Percentiles rank a stretch among this genome's conserved stretches.
phyloP scores from a whole-genome alignment of 1,140 invertebrate genomes.

The Drosophila guanche region DNA sequence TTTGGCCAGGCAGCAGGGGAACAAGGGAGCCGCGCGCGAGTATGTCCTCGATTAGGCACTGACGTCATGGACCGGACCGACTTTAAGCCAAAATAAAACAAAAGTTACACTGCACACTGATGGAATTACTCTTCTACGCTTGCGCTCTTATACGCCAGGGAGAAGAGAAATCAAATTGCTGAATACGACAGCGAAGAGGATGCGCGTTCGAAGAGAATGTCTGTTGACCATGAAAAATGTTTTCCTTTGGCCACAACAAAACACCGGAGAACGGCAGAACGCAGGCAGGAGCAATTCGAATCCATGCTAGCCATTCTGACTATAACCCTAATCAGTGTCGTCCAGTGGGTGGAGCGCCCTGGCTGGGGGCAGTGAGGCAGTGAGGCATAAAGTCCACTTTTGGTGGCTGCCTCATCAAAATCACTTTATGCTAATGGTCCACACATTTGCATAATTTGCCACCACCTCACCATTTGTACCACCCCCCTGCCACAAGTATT shows the following conservation, averaged over 20 bases:
- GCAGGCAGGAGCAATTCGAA: neutral
- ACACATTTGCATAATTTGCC: conserved; percentile 74
- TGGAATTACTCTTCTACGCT: neutral
- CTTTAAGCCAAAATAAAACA: conserved; percentile 3
- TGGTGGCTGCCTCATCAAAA: conserved; percentile 73
- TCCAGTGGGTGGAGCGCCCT: conserved; percentile 15
- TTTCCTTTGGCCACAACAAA: conserved; percentile 21
- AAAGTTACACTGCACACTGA: neutral
- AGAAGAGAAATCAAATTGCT: conserved; percentile 11
- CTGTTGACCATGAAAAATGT: conserved; percentile 44
- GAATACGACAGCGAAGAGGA: conserved; percentile 3
- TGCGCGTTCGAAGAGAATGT: conserved; percentile 13
- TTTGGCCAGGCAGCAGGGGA: conserved; percentile 36
- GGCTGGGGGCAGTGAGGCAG: conserved; percentile 27
- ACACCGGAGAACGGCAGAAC: neutral
- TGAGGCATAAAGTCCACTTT: conserved; percentile 78
- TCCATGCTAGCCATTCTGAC: conserved; percentile 14
- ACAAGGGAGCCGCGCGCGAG: neutral
- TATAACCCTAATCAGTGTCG: conserved; percentile 76
- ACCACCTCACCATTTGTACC: conserved; percentile 12
- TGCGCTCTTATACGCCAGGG: conserved; percentile 27
- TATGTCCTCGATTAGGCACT: conserved; percentile 10
- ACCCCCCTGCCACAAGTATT: neutral
- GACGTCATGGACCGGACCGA: conserved; percentile 35
- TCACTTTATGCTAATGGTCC: conserved; percentile 77